Percentiles rank a stretch among this genome's conserved stretches.
phyloP scores from a whole-genome alignment of 2,888 invertebrate genomes.

The Nezara viridula region DNA sequence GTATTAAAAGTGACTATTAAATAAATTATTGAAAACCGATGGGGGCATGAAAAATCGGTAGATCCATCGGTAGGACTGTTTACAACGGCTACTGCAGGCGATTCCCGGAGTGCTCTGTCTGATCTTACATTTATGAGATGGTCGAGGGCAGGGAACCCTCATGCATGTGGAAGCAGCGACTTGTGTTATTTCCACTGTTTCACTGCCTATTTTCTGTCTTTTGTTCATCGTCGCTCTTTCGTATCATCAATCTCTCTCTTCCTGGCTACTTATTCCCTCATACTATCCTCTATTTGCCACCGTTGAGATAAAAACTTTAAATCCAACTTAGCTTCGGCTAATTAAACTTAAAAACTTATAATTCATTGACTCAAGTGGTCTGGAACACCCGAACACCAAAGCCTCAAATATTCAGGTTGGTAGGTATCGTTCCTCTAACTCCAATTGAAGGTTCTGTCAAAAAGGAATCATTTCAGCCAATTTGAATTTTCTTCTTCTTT shows the following conservation, averaged over 20 bases:
- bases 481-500: too few species aligned
- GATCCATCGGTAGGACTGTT: background rate
- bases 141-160: slow-evolving; percentile 26
- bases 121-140: slow-evolving; percentile 55
- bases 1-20: too few species aligned
- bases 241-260: slow-evolving; percentile 11
- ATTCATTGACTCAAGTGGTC: too few species aligned
- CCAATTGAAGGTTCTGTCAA: too few species aligned
- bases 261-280: background rate
- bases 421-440: too few species aligned
- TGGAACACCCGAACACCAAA: too few species aligned
- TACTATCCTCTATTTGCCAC: background rate
- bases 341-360: background rate
- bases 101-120: background rate
- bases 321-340: background rate
- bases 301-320: background rate
- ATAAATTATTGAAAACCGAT: too few species aligned
- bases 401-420: too few species aligned
- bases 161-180: slow-evolving; percentile 49
- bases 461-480: too few species aligned
- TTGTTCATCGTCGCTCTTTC: slow-evolving; percentile 37
- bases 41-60: background rate
- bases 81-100: slow-evolving; percentile 15
- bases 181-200: slow-evolving; percentile 50
- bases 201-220: slow-evolving; percentile 11